Percentiles rank a stretch among this genome's conserved stretches.
Conservation (phyloP, 53 echinoderm and acorn worm genomes). For the Paelopatides confundens region DNA sequence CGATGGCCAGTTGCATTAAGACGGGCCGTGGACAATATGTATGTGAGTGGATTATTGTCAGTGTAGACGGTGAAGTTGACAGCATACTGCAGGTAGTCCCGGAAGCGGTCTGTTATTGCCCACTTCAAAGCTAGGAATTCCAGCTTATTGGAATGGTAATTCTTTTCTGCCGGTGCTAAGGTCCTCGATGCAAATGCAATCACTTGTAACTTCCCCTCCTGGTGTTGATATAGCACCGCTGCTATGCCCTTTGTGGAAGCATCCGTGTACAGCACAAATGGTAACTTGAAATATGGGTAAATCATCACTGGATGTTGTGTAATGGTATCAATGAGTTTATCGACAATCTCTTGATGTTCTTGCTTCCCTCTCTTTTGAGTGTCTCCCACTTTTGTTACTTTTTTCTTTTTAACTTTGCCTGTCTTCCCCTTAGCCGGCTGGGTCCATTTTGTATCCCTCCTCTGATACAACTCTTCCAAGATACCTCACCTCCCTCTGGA, state of each 20-base stretch:
- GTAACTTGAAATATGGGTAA: constrained; percentile 63
- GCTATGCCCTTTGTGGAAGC: constrained; percentile 69
- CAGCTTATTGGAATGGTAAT: constrained; percentile 64
- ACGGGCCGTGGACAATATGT: constrained; percentile 60
- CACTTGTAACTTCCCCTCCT: constrained; percentile 60
- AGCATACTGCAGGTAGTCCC: constrained; percentile 53
- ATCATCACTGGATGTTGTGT: constrained; percentile 57
- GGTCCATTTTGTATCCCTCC: constrained; percentile 50
- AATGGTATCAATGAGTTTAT: constrained; percentile 34
- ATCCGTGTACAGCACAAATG: constrained; percentile 67
- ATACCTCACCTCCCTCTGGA: constrained; percentile 55
- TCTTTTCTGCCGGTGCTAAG: constrained; percentile 55
- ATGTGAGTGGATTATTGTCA: constrained; percentile 71
- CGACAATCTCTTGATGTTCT: constrained; percentile 40
- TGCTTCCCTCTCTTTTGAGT: neutral
- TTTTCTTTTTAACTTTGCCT: neutral
- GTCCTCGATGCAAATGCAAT: constrained; percentile 67
- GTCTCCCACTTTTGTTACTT: neutral
- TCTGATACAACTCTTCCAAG: constrained; percentile 63
- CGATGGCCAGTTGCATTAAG: constrained; percentile 71
- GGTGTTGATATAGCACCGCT: constrained; percentile 56
- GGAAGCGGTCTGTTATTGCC: constrained; percentile 29
- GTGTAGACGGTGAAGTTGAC: constrained; percentile 30
- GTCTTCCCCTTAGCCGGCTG: neutral
- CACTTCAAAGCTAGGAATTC: constrained; percentile 58